phyloP scores from a whole-genome alignment of 53 echinoderm and acorn worm genomes.

The Temnopleurus reevesii region DNA sequence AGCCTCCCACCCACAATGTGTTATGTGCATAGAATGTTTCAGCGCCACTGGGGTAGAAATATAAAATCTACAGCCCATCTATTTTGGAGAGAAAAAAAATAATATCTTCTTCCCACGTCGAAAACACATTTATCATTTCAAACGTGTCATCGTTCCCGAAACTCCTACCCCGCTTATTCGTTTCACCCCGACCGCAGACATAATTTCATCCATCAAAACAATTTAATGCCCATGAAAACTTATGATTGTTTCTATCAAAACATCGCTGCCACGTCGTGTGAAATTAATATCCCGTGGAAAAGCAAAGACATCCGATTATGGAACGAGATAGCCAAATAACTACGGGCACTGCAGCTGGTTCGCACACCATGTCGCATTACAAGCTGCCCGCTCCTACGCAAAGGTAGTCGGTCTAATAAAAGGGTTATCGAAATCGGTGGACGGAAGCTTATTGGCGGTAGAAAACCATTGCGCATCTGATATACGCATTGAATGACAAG shows the following conservation, averaged over 20 bases:
- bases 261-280: background rate
- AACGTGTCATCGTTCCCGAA: background rate
- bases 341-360: background rate
- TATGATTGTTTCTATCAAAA: conserved; percentile 16
- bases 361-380: conserved; percentile 1
- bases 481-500: too few species aligned
- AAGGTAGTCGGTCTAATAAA: too few species aligned
- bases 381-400: too few species aligned
- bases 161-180: background rate
- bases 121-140: background rate
- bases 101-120: background rate
- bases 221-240: background rate
- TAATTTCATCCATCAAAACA: background rate
- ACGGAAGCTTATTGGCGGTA: too few species aligned
- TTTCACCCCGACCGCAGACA: background rate
- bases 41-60: too few species aligned
- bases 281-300: conserved; percentile 33
- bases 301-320: too few species aligned
- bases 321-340: conserved; percentile 1
- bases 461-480: too few species aligned
- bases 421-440: too few species aligned
- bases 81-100: background rate
- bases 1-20: too few species aligned
- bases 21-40: too few species aligned
- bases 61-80: background rate